A percentile compares a stretch with the other conserved stretches of the same genome.
phyloP scores from a whole-genome alignment of 2,113 vertebrate species.

The Rhizomys pruinosus region DNA sequence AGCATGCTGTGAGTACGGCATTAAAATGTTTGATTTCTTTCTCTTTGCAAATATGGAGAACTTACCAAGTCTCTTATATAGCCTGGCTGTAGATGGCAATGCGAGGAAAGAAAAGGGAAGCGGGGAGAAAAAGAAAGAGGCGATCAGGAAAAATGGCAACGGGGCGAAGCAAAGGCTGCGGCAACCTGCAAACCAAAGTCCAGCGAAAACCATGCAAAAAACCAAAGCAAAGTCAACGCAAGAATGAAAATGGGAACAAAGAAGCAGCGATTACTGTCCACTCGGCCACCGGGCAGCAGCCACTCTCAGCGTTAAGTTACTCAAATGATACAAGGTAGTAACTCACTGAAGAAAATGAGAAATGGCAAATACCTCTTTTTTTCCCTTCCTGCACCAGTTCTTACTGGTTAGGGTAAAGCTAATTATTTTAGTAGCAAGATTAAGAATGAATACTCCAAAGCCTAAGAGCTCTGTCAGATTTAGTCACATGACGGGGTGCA shows the following conservation, averaged over 20 bases:
- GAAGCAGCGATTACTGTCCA: conserved; percentile 27
- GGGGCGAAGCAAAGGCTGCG: conserved; percentile 86
- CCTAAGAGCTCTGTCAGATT: background rate
- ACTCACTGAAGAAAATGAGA: conserved; percentile 30
- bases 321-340: conserved; percentile 38
- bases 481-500: background rate
- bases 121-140: conserved; percentile 85
- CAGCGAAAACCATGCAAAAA: conserved; percentile 87
- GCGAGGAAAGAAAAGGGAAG: conserved; percentile 83
- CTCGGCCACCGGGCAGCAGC: conserved; percentile 3
- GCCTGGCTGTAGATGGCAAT: conserved; percentile 96
- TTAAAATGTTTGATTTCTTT: background rate
- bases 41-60: conserved; percentile 82
- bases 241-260: conserved; percentile 76
- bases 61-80: conserved; percentile 99
- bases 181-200: conserved; percentile 85
- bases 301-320: conserved; percentile 51
- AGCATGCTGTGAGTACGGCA: background rate
- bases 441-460: conserved; percentile 36
- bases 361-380: background rate
- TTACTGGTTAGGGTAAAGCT: conserved; percentile 59
- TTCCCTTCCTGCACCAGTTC: background rate
- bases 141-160: conserved; percentile 90
- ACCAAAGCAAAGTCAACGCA: conserved; percentile 79
- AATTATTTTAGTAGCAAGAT: conserved; percentile 57